Conservation (phyloP, 2,888 invertebrate genomes). For the Drosophila mimica region DNA sequence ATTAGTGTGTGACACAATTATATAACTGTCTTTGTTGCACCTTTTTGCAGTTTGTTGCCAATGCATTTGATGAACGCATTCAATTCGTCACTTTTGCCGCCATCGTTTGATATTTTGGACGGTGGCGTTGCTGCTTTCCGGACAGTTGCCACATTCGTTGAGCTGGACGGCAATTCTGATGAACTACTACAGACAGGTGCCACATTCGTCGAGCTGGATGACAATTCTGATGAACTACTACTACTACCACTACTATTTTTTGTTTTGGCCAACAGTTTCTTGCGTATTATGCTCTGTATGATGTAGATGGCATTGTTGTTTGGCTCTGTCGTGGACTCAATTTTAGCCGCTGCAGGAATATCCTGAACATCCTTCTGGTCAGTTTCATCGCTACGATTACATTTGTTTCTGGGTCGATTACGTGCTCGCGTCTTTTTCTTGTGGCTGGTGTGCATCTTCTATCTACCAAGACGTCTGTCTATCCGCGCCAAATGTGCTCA, state of each 20-base stretch:
- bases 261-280: constrained; percentile 64
- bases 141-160: neutral
- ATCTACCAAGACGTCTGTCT: constrained; percentile 21
- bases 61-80: constrained; percentile 53
- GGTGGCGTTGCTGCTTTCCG: neutral
- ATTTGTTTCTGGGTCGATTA: constrained; percentile 80
- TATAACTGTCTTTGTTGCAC: constrained; percentile 28
- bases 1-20: neutral
- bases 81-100: constrained; percentile 35
- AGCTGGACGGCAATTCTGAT: neutral
- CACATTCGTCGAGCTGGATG: neutral
- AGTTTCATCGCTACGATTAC: constrained; percentile 53
- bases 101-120: constrained; percentile 4
- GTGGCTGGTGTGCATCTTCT: constrained; percentile 55
- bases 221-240: neutral
- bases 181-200: neutral
- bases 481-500: constrained; percentile 33
- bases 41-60: constrained; percentile 62
- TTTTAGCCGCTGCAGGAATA: neutral
- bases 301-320: constrained; percentile 49
- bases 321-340: constrained; percentile 6
- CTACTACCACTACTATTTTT: neutral
- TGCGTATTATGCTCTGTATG: constrained; percentile 71
- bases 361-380: neutral
- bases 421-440: constrained; percentile 76